Evolutionary conservation across 2,797 vertebrate genomes (phyloP), one percentile per base, ranked within the genome.

Genomic region (Anisognathus igniventris): DNA sequence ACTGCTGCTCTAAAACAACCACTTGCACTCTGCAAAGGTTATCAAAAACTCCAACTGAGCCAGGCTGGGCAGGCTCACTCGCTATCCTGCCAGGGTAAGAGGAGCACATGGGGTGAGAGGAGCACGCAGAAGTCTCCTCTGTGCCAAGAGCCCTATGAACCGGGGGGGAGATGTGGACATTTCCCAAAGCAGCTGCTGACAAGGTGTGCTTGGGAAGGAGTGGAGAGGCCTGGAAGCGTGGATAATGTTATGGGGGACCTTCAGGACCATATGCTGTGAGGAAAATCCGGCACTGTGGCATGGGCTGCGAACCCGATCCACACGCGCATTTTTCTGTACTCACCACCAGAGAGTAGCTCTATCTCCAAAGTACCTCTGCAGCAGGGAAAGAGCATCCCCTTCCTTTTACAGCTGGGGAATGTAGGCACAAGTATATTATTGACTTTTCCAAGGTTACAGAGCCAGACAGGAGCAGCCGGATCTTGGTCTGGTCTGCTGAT

Each of bases 401-500:
- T 72, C 48, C 53, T 90, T 84, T 66, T 53, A 70, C 53, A 86
- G 51, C 24, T 50, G 39, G 48, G 39, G 48, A 92, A 50, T 3
- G 12, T n/a, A 70, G 56, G 70, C 70, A 64, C 33, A 82, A 62
- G 80, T 11, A 16, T 5, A 64, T 78, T 48, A 84, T 23, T 78
- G 90, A 76, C 70, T 96, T 88, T 84, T 66, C 79, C 90, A 94
- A 88, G 92, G 92, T 92, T 90, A 92, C 48, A 4, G 21, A 93
- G 75, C 20, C 85, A 92, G 73, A 93, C 68, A 83, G 70, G 18
- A 82, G 57, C 92, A 86, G 76, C 62, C 35, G 1, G 77, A 92
- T 88, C 74, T 84, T 45, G 86, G 76, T 72, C 88, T 78, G 93
- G 85, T 96, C 91, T 90, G 89, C 53, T 86, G 95, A 95, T 96